phyloP scores from a whole-genome alignment of 1,140 invertebrate species.

The Lycorma delicatula region DNA sequence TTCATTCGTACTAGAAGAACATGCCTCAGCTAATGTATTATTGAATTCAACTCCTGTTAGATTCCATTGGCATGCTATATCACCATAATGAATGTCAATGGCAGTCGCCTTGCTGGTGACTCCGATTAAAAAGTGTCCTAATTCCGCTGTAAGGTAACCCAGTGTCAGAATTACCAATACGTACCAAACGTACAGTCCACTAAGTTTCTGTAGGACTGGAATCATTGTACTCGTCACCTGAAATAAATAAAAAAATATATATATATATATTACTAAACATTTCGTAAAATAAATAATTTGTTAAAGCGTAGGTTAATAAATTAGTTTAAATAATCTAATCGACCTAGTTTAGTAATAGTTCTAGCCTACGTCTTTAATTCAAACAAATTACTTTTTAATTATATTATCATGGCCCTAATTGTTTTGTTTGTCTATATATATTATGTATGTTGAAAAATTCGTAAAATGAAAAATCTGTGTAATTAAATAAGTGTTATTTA shows the following conservation, averaged over 20 bases:
- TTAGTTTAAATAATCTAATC: no score
- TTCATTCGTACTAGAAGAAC: slow-evolving; percentile 51
- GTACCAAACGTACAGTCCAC: slow-evolving; percentile 62
- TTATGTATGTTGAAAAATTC: no score
- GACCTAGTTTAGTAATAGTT: no score
- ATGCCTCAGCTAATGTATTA: slow-evolving; percentile 50
- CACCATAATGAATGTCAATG: slow-evolving; percentile 77
- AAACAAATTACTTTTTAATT: no score
- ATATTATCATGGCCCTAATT: no score
- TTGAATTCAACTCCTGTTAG: slow-evolving; percentile 40
- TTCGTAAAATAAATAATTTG: no score
- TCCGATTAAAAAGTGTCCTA: slow-evolving; percentile 81
- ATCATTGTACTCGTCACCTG: slow-evolving; percentile 24
- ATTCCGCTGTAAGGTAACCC: slow-evolving; percentile 73
- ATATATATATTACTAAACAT: no score
- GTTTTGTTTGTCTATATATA: no score
- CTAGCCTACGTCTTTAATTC: no score
- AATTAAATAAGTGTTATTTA: no score
- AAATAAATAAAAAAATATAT: not conserved
- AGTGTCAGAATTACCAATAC: slow-evolving; percentile 66
- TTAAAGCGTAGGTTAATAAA: no score
- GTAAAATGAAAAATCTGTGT: no score
- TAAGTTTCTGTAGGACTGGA: slow-evolving; percentile 47
- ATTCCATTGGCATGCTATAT: slow-evolving; percentile 63
- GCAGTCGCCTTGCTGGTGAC: slow-evolving; percentile 77